A percentile compares a stretch with the other conserved stretches of the same genome.
phyloP scores from a whole-genome alignment of 2,888 invertebrate genomes.

The Arctia plantaginis region DNA sequence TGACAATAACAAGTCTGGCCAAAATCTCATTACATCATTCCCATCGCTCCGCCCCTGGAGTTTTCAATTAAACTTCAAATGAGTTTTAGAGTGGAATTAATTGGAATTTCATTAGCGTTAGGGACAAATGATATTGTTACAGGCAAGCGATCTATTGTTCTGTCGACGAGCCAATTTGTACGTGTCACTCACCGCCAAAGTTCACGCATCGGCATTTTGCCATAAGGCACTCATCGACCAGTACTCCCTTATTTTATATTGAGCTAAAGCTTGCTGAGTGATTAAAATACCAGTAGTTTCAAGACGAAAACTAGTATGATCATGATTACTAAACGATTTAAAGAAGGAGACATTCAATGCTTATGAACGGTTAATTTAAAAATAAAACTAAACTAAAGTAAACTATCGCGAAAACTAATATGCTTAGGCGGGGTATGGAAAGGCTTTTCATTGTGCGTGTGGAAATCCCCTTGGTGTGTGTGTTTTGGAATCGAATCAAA shows the following conservation, averaged over 20 bases:
- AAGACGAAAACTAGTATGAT: neutral
- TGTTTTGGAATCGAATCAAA: neutral
- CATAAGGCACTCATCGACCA: slow-evolving; percentile 32
- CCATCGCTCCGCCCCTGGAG: slow-evolving; percentile 74
- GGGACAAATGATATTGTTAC: slow-evolving; percentile 84
- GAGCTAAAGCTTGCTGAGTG: neutral
- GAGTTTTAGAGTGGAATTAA: slow-evolving; percentile 84
- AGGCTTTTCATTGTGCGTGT: neutral
- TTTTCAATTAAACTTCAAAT: slow-evolving; percentile 86
- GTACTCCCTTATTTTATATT: slow-evolving; percentile 17
- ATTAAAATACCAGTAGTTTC: neutral
- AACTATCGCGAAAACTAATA: too few species aligned
- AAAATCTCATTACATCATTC: slow-evolving; percentile 83
- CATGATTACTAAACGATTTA: neutral
- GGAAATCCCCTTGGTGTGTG: neutral
- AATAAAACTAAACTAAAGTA: neutral
- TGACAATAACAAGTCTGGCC: slow-evolving; percentile 80
- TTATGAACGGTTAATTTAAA: neutral
- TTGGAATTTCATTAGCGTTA: slow-evolving; percentile 85
- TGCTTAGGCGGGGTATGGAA: neutral
- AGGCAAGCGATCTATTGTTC: slow-evolving; percentile 79
- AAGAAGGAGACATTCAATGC: too few species aligned
- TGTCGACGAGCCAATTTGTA: slow-evolving; percentile 75
- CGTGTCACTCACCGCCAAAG: slow-evolving; percentile 74
- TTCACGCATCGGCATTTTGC: slow-evolving; percentile 63